Base-by-base conservation (phyloP, 2,888 invertebrate genomes). In the Carabus problematicus region DNA sequence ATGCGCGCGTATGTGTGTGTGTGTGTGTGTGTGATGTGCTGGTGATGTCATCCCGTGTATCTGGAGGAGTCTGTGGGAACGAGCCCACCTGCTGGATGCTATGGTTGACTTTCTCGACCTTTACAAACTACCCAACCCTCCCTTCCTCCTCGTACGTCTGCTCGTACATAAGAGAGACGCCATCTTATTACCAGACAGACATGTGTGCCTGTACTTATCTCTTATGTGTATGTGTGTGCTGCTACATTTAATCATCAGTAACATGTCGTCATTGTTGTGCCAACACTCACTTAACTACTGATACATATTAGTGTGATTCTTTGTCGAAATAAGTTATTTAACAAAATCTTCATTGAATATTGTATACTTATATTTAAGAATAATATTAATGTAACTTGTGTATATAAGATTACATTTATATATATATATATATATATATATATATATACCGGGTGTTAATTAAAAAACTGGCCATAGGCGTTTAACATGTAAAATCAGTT, bases 41-140 rank as follows among this genome's bases (percentile, higher is more conserved):
- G 29, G 29, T 29, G 29, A 29, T 29, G 29, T 29, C 29, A 29
- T 29, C 29, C 29, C 29, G 29, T 29, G 29, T 29, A 29, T 29
- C 29, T 29, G 9, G 16, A 52, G 19, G 52, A 47, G 61, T 39
- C 49, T 67, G 66, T 67, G 66, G 66, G 66, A 67, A 67, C 58
- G 49, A 59, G 58, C 66, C 66, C 66, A 67, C 66, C 66, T 67
- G 66, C 66, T 59, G 66, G 29, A 59, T 59, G 58, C 29, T 41
- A 54, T 14, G 49, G 42, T 64, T 54, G 64, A 64, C 64, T 56
- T 67, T 40, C 40, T 59, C 59, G 66, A 67, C 66, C 66, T 67
- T 67, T 66, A 66, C 45, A 56, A 49, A 43, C 66, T 55, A 18
- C n/a, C 52, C 3, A 18, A 11, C 11, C 29, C 42, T 39, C 11